These are phyloP conservation scores for Plecotus auritus DNA, from an alignment of 2,113 vertebrate genomes.

Conservation along the genomic window DNA sequence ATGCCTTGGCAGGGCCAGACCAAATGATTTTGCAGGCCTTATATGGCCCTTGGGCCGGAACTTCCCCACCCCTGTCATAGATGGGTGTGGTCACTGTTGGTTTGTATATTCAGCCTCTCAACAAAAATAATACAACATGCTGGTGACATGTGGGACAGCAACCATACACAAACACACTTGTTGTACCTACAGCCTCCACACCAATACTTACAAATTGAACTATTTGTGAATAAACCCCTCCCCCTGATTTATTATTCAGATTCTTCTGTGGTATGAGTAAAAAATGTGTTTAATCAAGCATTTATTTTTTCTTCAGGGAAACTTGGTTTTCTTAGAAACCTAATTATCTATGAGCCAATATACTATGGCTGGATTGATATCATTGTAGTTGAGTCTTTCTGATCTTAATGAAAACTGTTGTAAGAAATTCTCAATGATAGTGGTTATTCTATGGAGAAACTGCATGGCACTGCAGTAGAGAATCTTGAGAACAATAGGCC, in stretches of 20 bases:
- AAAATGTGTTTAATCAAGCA: background rate
- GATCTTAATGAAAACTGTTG: background rate
- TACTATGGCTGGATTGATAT: background rate
- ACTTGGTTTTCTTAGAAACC: background rate
- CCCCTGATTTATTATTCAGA: background rate
- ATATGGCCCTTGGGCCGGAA: too few species aligned
- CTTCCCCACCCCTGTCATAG: too few species aligned
- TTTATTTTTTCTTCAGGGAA: background rate
- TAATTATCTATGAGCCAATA: background rate
- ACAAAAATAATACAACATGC: background rate
- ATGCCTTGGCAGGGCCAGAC: too few species aligned
- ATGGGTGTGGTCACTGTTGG: background rate
- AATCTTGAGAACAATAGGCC: background rate
- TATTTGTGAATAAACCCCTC: background rate
- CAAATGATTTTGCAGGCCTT: too few species aligned
- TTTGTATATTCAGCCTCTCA: background rate
- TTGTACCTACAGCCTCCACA: background rate
- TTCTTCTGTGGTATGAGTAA: background rate
- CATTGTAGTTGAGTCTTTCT: background rate
- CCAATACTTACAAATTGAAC: background rate
- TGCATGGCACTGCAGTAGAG: accelerated
- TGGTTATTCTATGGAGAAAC: background rate
- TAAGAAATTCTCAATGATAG: background rate
- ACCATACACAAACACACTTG: background rate
- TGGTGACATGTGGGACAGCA: background rate